These are phyloP conservation scores for Deilephila porcellus DNA, from an alignment of 2,888 invertebrate species.

Conservation along the genomic window DNA sequence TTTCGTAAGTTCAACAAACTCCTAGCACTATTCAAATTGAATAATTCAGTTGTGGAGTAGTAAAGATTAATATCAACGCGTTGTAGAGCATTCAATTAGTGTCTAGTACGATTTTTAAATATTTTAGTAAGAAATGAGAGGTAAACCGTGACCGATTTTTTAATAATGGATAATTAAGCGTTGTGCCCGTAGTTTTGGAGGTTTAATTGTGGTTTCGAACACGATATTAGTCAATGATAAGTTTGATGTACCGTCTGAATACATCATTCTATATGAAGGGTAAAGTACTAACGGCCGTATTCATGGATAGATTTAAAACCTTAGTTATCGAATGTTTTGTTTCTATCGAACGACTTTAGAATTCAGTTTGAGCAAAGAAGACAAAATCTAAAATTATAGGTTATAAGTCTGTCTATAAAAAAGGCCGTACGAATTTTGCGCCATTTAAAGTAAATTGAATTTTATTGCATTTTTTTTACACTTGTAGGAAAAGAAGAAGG, in stretches of 20 bases:
- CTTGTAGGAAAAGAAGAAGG: too few relatives aligned
- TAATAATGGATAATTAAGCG: background rate
- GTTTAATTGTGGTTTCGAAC: background rate
- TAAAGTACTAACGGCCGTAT: too few relatives aligned
- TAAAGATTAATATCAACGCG: slow-evolving; percentile 36
- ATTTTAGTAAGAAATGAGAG: slow-evolving; percentile 1
- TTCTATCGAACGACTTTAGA: too few relatives aligned
- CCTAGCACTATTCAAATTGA: slow-evolving; percentile 32
- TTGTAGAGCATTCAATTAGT: slow-evolving; percentile 32
- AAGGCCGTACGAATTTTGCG: too few relatives aligned
- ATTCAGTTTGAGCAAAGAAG: too few relatives aligned
- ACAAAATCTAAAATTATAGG: too few relatives aligned
- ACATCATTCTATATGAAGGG: background rate
- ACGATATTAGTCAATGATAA: background rate
- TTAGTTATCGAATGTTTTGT: too few relatives aligned
- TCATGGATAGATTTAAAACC: too few relatives aligned
- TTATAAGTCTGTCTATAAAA: too few relatives aligned
- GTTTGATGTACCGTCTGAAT: background rate
- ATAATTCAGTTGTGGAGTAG: slow-evolving; percentile 33
- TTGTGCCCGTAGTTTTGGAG: background rate
- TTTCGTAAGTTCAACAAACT: slow-evolving; percentile 29
- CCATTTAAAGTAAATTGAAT: too few relatives aligned
- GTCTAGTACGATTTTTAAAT: slow-evolving; percentile 15
- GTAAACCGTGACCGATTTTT: slow-evolving; percentile 6
- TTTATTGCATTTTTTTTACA: too few relatives aligned